These are phyloP conservation scores for Lepidurus couesii DNA, from an alignment of 1,140 invertebrate species.

Conservation along the genomic window DNA sequence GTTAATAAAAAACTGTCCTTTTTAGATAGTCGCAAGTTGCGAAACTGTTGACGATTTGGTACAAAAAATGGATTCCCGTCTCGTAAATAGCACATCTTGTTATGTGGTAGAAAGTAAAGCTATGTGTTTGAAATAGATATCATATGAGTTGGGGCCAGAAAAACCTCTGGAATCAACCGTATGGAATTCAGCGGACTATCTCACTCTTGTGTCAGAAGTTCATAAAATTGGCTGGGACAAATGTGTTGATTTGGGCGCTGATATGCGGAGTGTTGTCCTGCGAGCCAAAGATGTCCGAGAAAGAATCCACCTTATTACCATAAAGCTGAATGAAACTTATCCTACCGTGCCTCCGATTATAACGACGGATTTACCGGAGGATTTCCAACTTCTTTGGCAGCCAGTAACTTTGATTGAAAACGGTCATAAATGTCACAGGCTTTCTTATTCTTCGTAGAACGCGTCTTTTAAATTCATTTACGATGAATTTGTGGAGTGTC, in stretches of 20 bases:
- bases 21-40: neutral
- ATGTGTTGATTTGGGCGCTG: neutral
- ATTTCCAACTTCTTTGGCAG: neutral
- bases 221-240: neutral
- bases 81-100: neutral
- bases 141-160: neutral
- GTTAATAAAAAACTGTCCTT: neutral
- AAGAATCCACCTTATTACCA: neutral
- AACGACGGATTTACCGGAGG: neutral
- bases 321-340: neutral
- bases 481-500: slow-evolving; percentile 7
- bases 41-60: neutral
- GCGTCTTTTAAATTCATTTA: neutral
- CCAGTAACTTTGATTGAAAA: neutral
- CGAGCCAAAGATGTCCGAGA: neutral
- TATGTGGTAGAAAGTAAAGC: neutral
- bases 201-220: neutral
- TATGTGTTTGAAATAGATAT: neutral
- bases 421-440: neutral
- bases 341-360: neutral
- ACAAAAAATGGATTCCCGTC: neutral
- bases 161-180: neutral
- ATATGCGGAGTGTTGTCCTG: neutral
- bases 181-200: neutral
- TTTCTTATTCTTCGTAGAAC: neutral